These are phyloP conservation scores for Enchytraeus crypticus DNA, from an alignment of 2,888 invertebrate genomes.

Conservation along the genomic window DNA sequence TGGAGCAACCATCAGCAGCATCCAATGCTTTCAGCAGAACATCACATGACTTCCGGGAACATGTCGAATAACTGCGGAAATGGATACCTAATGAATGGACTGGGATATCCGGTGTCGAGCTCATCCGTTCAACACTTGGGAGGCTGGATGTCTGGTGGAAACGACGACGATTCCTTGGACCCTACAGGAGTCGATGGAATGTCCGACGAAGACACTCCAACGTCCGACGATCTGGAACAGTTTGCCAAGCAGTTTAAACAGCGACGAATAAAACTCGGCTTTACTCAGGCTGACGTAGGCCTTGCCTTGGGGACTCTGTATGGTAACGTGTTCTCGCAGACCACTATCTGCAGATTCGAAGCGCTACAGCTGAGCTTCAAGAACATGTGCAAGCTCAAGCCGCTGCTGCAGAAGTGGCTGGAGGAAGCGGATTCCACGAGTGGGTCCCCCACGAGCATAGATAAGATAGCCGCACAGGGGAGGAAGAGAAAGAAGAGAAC, in stretches of 20 bases:
- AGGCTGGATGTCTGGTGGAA: background rate
- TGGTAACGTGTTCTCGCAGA: conserved; percentile 99
- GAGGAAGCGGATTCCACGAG: conserved; percentile 98
- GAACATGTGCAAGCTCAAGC: too few species aligned
- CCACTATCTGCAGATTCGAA: too few species aligned
- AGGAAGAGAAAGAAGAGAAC: conserved; percentile 98
- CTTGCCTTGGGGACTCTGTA: conserved; percentile 94
- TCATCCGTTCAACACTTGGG: too few species aligned
- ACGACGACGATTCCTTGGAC: background rate
- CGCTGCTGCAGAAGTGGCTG: too few species aligned
- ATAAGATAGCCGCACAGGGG: conserved; percentile 98
- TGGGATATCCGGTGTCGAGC: background rate
- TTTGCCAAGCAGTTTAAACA: conserved; percentile 99
- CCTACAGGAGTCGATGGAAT: background rate
- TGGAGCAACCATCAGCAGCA: too few species aligned
- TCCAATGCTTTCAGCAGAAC: too few species aligned
- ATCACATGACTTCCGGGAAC: background rate
- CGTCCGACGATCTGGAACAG: conserved; percentile 93
- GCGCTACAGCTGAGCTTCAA: conserved; percentile 97
- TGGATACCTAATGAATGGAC: background rate
- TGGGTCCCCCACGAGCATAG: conserved; percentile 93
- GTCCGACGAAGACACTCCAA: conserved; percentile 85
- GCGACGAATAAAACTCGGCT: conserved; percentile 93
- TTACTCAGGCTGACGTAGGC: conserved; percentile 97
- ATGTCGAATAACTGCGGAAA: background rate